Percentiles rank a stretch among this genome's conserved stretches.
Evolutionary conservation across 2,113 vertebrate genomes (phyloP).

Genomic region (Chrysemys picta): DNA sequence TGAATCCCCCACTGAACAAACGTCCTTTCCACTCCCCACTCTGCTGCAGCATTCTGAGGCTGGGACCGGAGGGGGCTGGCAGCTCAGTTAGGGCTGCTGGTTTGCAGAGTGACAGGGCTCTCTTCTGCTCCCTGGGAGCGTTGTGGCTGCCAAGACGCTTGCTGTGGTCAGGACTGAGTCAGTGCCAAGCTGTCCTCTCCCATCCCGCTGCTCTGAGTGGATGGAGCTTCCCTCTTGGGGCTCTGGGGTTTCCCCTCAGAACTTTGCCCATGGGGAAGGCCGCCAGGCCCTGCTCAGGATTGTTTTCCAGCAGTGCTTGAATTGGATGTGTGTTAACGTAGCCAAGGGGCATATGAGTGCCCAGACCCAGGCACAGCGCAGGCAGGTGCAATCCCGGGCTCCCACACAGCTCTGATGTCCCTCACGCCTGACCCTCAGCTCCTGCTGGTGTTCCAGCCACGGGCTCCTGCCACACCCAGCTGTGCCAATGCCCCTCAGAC

Average conservation of each 20-base stretch:
- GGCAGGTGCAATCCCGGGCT: background rate
- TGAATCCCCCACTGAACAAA: no score
- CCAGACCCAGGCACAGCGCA: background rate
- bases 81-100: no score
- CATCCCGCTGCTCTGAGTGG: background rate
- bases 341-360: background rate
- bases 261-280: background rate
- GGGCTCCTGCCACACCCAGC: background rate
- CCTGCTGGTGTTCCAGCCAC: no score
- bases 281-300: background rate
- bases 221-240: no score
- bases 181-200: fast-evolving
- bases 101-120: no score
- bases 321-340: background rate
- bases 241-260: background rate
- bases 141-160: no score
- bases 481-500: background rate
- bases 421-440: no score
- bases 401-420: background rate
- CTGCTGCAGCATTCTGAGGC: no score
- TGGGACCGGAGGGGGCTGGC: background rate
- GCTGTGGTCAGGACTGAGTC: no score
- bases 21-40: no score
- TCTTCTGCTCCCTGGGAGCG: no score
- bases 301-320: background rate